These are phyloP conservation scores for Herpetotheres cachinnans DNA, from an alignment of 2,113 vertebrate genomes.

Conservation along the genomic window DNA sequence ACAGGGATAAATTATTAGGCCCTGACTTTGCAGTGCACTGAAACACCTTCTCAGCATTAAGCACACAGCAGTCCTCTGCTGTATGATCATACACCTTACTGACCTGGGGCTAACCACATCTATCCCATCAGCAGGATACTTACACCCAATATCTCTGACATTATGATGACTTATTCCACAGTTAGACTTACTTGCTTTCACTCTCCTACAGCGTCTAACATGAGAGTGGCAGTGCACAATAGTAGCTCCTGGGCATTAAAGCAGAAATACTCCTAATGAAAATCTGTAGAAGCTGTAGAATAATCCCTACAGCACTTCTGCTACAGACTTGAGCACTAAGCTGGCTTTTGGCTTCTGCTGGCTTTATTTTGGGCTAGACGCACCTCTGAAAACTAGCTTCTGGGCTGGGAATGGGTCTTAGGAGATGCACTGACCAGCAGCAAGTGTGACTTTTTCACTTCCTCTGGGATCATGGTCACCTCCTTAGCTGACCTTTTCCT, in stretches of 20 bases:
- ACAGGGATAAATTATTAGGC: neutral
- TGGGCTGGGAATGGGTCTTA: neutral
- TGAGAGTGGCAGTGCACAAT: neutral
- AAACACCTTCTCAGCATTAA: neutral
- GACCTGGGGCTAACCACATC: slow-evolving; percentile 20
- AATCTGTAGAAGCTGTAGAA: neutral
- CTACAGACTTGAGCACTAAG: neutral
- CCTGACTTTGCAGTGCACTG: neutral
- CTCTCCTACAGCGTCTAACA: neutral
- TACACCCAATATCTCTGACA: neutral
- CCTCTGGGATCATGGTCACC: neutral
- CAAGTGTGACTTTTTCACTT: neutral
- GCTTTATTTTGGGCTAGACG: neutral
- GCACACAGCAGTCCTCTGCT: neutral
- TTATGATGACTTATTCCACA: slow-evolving; percentile 12
- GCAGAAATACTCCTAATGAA: neutral
- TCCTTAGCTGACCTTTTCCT: neutral
- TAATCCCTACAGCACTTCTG: neutral
- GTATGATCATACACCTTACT: neutral
- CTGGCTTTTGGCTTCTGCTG: neutral
- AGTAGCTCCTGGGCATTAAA: neutral
- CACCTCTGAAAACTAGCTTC: neutral
- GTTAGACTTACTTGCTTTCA: neutral
- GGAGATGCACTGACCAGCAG: neutral
- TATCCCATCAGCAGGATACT: slow-evolving; percentile 7